Percentiles rank a stretch among this genome's conserved stretches.
Conservation (phyloP, 2,113 vertebrate genomes). For the human region GRCh38 chr2:174132501-174133000, state of each 20-base stretch:
- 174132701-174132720: not conserved
- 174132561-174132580: not conserved
- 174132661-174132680: not conserved
- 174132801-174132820: not conserved
- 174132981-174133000: not conserved
- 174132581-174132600: not conserved
- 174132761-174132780: not conserved
- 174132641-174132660: not conserved
- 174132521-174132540: not conserved
- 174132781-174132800: not conserved
- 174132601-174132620: not conserved
- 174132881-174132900: not conserved
- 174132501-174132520: not conserved
- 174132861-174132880: not conserved
- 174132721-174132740: not conserved
- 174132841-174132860: not conserved
- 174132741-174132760: not conserved
- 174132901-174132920: not conserved
- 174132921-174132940: not conserved
- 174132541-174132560: not conserved
- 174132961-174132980: not conserved
- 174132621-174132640: not conserved
- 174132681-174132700: not conserved
- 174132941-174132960: not conserved
- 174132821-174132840: not conserved